Percentiles rank a stretch among this genome's conserved stretches.
Conservation (phyloP, 2,797 vertebrate genomes). For the Schizopygopsis pylzovi region DNA sequence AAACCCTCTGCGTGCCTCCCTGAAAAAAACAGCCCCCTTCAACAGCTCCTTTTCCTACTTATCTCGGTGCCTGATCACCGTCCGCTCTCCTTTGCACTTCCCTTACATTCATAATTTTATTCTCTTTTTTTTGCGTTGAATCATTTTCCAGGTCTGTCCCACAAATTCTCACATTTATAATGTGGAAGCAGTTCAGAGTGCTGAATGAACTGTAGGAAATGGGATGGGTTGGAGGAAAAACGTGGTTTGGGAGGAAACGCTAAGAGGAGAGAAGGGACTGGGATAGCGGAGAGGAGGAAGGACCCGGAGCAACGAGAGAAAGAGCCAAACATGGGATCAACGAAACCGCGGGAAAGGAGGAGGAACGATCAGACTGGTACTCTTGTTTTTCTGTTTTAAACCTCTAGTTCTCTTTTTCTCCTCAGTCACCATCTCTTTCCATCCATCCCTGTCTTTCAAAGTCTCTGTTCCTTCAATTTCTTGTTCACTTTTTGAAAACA, state of each 20-base stretch:
- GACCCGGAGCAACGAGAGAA: conserved; percentile 71
- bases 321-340: conserved; percentile 71
- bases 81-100: conserved; percentile 20
- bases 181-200: conserved; percentile 13
- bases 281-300: conserved; percentile 56
- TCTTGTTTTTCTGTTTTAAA: conserved; percentile 14
- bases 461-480: background rate
- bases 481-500: conserved; percentile 7
- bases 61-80: background rate
- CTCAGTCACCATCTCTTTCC: background rate
- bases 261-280: conserved; percentile 39
- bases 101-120: conserved; percentile 3
- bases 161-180: background rate
- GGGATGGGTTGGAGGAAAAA: conserved; percentile 29
- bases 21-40: conserved; percentile 47
- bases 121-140: background rate
- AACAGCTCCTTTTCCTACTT: conserved; percentile 42
- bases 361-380: conserved; percentile 44
- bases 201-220: conserved; percentile 44
- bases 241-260: conserved; percentile 40
- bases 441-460: background rate
- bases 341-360: conserved; percentile 71
- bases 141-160: conserved; percentile 18
- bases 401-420: conserved; percentile 3
- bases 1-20: conserved; percentile 25